phyloP scores from a whole-genome alignment of 2,113 vertebrate genomes.

The Lonchura striata region DNA sequence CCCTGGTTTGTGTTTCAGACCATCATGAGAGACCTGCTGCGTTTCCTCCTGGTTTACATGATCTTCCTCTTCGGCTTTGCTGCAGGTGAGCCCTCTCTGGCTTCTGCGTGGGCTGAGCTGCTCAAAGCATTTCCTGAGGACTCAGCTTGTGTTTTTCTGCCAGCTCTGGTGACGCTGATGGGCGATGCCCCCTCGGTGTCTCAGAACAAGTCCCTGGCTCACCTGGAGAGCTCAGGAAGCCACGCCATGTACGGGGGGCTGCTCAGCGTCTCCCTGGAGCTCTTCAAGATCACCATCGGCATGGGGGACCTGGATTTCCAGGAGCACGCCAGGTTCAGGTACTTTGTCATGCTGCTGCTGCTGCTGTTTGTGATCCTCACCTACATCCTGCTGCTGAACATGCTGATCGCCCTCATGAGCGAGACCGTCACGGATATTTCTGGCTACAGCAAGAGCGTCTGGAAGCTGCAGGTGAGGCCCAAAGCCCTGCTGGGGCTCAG shows the following conservation, averaged over 20 bases:
- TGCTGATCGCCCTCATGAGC: conserved; percentile 95
- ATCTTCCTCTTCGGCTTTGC: conserved; percentile 96
- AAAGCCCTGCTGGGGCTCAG: background rate
- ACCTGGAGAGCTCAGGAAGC: background rate
- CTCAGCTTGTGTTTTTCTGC: background rate
- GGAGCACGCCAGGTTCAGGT: conserved; percentile 79
- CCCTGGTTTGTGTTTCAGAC: conserved; percentile 77
- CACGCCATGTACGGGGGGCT: conserved; percentile 72
- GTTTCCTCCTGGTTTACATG: conserved; percentile 89
- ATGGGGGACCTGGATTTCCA: conserved; percentile 96
- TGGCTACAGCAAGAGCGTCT: conserved; percentile 82
- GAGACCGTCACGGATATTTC: conserved; percentile 84
- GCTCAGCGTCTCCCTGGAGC: conserved; percentile 81
- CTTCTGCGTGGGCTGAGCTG: background rate
- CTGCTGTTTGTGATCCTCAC: conserved; percentile 91
- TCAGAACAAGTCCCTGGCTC: conserved; percentile 10
- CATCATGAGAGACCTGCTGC: conserved; percentile 89
- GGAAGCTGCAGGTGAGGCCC: conserved; percentile 90
- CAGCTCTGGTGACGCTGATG: conserved; percentile 87
- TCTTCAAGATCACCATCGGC: conserved; percentile 97
- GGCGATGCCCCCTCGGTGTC: conserved; percentile 30
- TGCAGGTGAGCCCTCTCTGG: conserved; percentile 77
- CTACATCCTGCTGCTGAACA: conserved; percentile 93
- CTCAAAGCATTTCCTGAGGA: background rate
- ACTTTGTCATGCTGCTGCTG: conserved; percentile 86